Evolutionary conservation across 2,113 vertebrate species (phyloP).

Genomic region (Leuciscus idus): DNA sequence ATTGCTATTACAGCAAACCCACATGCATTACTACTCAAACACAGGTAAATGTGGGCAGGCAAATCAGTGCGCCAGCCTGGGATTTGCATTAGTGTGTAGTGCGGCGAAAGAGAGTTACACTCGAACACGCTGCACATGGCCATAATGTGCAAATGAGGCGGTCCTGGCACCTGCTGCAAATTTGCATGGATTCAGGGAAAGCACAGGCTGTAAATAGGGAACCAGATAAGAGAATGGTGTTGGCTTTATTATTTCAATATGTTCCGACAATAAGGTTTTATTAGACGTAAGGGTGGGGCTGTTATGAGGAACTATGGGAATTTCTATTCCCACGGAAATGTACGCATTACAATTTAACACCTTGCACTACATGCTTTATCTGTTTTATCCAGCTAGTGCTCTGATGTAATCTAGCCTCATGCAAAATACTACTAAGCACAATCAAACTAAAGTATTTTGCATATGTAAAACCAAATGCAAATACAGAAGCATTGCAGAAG

Average conservation of each 20-base stretch:
- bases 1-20: slow-evolving; percentile 36
- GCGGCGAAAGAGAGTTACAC: slow-evolving; percentile 49
- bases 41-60: slow-evolving; percentile 46
- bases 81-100: slow-evolving; percentile 66
- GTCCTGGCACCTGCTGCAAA: slow-evolving; percentile 61
- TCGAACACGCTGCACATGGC: slow-evolving; percentile 42
- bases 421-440: slow-evolving; percentile 36
- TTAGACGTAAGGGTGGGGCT: neutral
- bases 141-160: slow-evolving; percentile 65
- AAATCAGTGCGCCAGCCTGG: slow-evolving; percentile 23
- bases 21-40: slow-evolving; percentile 61
- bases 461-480: slow-evolving; percentile 47
- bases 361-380: slow-evolving; percentile 4
- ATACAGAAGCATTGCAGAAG: slow-evolving; percentile 41
- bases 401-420: slow-evolving; percentile 38
- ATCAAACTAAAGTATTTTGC: slow-evolving; percentile 45
- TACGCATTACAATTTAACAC: neutral
- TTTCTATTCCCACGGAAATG: slow-evolving; percentile 12
- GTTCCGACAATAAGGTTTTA: neutral
- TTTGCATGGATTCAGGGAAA: slow-evolving; percentile 71
- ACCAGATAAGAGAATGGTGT: slow-evolving; percentile 45
- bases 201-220: slow-evolving; percentile 33
- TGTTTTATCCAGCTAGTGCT: neutral
- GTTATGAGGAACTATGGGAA: slow-evolving; percentile 30
- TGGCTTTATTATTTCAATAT: slow-evolving; percentile 31